Evolutionary conservation across 2,888 invertebrate species (phyloP).

Genomic region (Orgyia antiqua): DNA sequence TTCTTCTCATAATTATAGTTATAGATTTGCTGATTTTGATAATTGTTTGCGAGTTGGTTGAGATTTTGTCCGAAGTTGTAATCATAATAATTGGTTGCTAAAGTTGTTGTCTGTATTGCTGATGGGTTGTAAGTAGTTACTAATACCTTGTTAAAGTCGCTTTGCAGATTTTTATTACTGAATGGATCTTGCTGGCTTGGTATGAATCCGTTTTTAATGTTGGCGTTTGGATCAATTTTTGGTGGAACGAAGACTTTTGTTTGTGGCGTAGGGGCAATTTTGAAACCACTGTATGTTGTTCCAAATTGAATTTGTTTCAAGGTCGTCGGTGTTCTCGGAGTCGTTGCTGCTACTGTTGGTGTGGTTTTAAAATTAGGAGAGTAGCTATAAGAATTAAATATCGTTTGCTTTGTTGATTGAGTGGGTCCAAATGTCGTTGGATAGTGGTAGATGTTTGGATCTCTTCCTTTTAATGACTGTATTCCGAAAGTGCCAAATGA

Average conservation of each 20-base stretch:
- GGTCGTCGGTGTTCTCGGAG: conserved; percentile 52
- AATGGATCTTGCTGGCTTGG: conserved; percentile 71
- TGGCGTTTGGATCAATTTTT: conserved; percentile 60
- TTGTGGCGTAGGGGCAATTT: conserved; percentile 68
- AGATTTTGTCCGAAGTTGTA: conserved; percentile 48
- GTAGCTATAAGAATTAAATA: conserved; percentile 61
- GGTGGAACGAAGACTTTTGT: conserved; percentile 50
- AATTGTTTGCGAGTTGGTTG: conserved; percentile 49
- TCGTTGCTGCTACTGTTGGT: conserved; percentile 47
- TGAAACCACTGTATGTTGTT: conserved; percentile 53
- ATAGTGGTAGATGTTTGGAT: conserved; percentile 53
- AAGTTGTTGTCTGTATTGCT: conserved; percentile 42
- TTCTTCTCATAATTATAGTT: conserved; percentile 49
- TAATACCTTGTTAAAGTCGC: conserved; percentile 48
- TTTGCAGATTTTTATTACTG: conserved; percentile 47
- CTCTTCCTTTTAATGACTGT: conserved; percentile 72
- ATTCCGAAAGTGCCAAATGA: conserved; percentile 80
- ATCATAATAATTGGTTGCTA: conserved; percentile 46
- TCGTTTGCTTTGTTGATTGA: conserved; percentile 58
- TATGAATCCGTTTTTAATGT: conserved; percentile 52
- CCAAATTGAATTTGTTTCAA: conserved; percentile 56
- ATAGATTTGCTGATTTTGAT: conserved; percentile 40
- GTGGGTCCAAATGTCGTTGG: conserved; percentile 48
- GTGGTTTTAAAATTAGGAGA: conserved; percentile 57
- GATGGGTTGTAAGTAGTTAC: conserved; percentile 63